These are phyloP conservation scores for Eretmochelys imbricata DNA, from an alignment of 2,113 vertebrate species.

Conservation along the genomic window DNA sequence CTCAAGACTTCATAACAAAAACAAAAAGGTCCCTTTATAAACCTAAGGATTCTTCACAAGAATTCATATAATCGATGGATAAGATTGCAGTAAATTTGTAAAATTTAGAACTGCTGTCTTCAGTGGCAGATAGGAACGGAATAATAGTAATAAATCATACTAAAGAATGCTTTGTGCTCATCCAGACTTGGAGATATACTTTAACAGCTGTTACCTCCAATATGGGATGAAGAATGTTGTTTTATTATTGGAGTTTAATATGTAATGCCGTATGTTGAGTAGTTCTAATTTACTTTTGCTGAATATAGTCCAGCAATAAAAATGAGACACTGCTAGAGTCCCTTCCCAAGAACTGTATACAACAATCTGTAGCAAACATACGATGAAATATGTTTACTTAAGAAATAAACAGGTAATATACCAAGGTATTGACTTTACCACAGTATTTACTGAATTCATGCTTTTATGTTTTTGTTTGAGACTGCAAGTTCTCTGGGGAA, in stretches of 20 bases:
- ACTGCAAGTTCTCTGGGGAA: not conserved
- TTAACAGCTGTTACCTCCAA: not conserved
- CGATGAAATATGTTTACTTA: not conserved
- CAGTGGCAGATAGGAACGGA: not conserved
- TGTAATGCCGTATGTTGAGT: not conserved
- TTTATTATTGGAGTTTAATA: not conserved
- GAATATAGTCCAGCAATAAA: not conserved
- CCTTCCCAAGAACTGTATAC: not conserved
- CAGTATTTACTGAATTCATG: not conserved
- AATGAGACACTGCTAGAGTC: not conserved
- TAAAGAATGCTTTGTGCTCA: not conserved
- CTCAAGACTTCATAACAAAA: not conserved
- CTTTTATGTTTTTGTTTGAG: not conserved
- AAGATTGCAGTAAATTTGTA: not conserved
- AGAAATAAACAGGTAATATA: not conserved
- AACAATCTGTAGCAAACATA: not conserved
- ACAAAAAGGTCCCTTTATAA: not conserved
- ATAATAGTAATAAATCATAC: not conserved
- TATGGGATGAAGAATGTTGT: not conserved
- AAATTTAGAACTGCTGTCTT: not conserved
- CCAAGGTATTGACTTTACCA: not conserved
- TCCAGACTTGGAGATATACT: not conserved
- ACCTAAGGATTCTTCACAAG: not conserved
- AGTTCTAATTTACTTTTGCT: not conserved
- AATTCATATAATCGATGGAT: not conserved